These are phyloP conservation scores for Neosilurus mollespiculum DNA, from an alignment of 2,797 vertebrate species.

Conservation along the genomic window DNA sequence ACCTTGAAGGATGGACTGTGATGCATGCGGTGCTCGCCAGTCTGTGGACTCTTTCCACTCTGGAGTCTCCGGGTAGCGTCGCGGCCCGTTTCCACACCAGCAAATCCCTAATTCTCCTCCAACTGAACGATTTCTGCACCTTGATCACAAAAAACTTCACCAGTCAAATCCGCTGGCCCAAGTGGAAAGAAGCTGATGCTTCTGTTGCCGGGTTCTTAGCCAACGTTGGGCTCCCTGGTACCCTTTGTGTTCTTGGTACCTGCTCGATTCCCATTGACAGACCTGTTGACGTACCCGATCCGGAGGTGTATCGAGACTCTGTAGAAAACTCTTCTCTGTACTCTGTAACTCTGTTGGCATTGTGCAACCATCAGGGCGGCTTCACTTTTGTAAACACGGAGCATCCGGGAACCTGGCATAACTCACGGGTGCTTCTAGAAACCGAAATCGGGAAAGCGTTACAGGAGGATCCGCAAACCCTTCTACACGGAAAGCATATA, in stretches of 20 bases:
- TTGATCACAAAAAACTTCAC: constrained; percentile 38
- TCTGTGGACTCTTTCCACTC: constrained; percentile 54
- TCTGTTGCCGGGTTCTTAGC: constrained; percentile 41
- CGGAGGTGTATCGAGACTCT: constrained; percentile 46
- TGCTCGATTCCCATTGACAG: constrained; percentile 45
- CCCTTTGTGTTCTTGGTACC: constrained; percentile 48
- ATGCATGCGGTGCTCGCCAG: constrained; percentile 49
- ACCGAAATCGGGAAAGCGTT: constrained; percentile 50
- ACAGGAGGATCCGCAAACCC: constrained; percentile 43
- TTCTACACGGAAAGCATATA: constrained; percentile 49
- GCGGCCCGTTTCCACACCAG: constrained; percentile 50
- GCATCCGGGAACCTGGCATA: constrained; percentile 54
- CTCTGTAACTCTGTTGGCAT: constrained; percentile 49
- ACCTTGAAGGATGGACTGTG: constrained; percentile 46
- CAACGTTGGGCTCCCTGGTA: constrained; percentile 44
- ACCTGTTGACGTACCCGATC: constrained; percentile 45
- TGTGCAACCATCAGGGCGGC: constrained; percentile 48
- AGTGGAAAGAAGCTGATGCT: constrained; percentile 38
- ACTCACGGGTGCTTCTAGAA: constrained; percentile 46
- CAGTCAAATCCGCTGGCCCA: constrained; percentile 50
- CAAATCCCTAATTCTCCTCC: constrained; percentile 45
- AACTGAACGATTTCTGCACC: constrained; percentile 52
- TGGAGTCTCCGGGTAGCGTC: constrained; percentile 46
- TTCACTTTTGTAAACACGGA: constrained; percentile 49
- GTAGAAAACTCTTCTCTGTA: constrained; percentile 18